Base-by-base conservation (phyloP, 1,140 invertebrate genomes). In the Teleogryllus occipitalis region DNA sequence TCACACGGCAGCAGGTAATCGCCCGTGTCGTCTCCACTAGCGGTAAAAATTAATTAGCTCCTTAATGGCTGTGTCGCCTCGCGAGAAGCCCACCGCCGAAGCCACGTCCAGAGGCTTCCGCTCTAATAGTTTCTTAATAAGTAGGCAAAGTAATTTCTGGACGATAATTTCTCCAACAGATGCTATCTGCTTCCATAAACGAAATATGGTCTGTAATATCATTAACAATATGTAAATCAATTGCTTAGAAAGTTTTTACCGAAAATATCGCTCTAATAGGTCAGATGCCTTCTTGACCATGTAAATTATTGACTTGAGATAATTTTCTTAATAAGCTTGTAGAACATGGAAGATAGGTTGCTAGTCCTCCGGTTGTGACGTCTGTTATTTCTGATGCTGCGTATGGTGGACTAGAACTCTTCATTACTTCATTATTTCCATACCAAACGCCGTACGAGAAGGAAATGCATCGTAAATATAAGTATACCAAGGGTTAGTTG, bases 171-270 rank as follows among this genome's bases (percentile, higher is more conserved):
- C 27, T 39, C 27, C 54, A 65, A 65, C 54, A 18, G 10, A 65
- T 65, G 18, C 54, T 14, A 65, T 65, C 54, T 65, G 10, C 54
- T 65, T 65, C 54, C 54, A 65, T 65, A 65, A 65, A 65, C 54
- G 54, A 65, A 65, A 65, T 65, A 65, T 65, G 54, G 18, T 18
- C 54, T 65, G 54, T 65, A 65, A 65, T 65, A 65, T 65, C 54
- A 65, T 65, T 65, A 65, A 65, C 54, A 65, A 65, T 65, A 65
- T 65, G 54, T 65, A 65, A 65, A 65, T 65, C 54, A 65, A 65
- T 65, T 65, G 54, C 10, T 65, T 65, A 65, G 54, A 65, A 65
- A 65, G 54, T 18, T 65, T 65, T 65, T 18, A 65, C 10, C 10
- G 54, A 18, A 7, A 65, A 65, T 18, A 65, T 18, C 10, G 10